These are phyloP conservation scores for Andricus quercusramuli DNA, from an alignment of 2,888 invertebrate species.

Conservation along the genomic window DNA sequence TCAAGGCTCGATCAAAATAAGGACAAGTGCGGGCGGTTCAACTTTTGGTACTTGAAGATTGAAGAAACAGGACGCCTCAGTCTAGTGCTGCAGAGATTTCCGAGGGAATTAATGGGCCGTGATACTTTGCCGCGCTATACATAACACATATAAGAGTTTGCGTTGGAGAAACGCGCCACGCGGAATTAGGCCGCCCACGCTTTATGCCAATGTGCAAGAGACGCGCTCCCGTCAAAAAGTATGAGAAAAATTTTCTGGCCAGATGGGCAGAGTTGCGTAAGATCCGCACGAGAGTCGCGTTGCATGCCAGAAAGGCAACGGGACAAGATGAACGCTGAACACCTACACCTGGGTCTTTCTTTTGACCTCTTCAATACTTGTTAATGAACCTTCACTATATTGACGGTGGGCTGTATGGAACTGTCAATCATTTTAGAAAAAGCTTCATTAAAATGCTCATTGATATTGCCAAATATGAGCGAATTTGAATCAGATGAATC, in stretches of 20 bases:
- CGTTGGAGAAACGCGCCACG: slow-evolving; percentile 39
- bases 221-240: slow-evolving; percentile 61
- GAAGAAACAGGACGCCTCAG: slow-evolving; percentile 3
- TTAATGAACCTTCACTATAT: slow-evolving; percentile 15
- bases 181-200: slow-evolving; percentile 66
- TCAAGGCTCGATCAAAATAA: slow-evolving; percentile 9
- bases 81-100: slow-evolving; percentile 30
- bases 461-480: neutral
- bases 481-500: too few relatives aligned
- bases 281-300: slow-evolving; percentile 40
- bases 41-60: slow-evolving; percentile 31
- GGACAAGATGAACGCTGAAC: neutral
- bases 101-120: slow-evolving; percentile 32
- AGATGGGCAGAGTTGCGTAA: slow-evolving; percentile 66
- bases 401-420: neutral
- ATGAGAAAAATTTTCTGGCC: slow-evolving; percentile 67
- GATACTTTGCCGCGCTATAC: slow-evolving; percentile 13
- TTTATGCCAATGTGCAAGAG: slow-evolving; percentile 58
- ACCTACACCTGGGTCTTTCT: slow-evolving; percentile 22
- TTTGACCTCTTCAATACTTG: slow-evolving; percentile 12
- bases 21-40: slow-evolving; percentile 28
- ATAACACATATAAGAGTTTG: slow-evolving; percentile 25
- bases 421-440: slow-evolving; percentile 1
- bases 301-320: slow-evolving; percentile 7
- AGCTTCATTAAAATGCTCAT: neutral